Evolutionary conservation across 1,140 invertebrate genomes (phyloP).

Genomic region (Pseudachorutes palmiensis): DNA sequence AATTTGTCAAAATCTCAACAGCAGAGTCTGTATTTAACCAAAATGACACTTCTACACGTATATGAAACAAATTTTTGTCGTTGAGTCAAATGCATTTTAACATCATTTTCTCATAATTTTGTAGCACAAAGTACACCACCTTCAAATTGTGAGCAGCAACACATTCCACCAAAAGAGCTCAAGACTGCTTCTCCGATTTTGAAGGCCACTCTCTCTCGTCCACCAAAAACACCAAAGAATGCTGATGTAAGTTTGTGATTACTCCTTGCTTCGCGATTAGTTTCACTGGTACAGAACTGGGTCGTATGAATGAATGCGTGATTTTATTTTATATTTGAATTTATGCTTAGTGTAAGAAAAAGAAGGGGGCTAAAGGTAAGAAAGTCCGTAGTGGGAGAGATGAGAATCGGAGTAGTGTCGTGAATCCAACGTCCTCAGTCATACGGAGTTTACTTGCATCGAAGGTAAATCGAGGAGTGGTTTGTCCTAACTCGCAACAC

Average conservation of each 20-base stretch:
- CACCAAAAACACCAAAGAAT: conserved; percentile 48
- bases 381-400: background rate
- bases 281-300: too few species aligned
- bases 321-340: conserved; percentile 4
- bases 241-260: conserved; percentile 19
- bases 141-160: conserved; percentile 16
- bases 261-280: too few species aligned
- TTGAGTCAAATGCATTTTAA: too few species aligned
- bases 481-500: background rate
- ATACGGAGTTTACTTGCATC: conserved; percentile 37
- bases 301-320: too few species aligned
- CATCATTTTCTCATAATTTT: too few species aligned
- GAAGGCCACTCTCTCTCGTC: conserved; percentile 65
- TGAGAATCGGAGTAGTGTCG: background rate
- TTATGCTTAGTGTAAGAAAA: conserved; percentile 6
- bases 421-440: conserved; percentile 36
- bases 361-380: conserved; percentile 2
- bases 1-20: background rate
- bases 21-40: conserved; percentile 13
- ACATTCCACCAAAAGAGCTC: conserved; percentile 33
- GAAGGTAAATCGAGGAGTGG: conserved; percentile 27
- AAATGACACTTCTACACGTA: background rate
- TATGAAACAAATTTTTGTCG: too few species aligned
- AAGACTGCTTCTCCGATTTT: conserved; percentile 55
- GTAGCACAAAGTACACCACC: background rate